These are phyloP conservation scores for Umimayanthus chanpuru DNA, from an alignment of 92 coral and sea anemone genomes.

Conservation along the genomic window DNA sequence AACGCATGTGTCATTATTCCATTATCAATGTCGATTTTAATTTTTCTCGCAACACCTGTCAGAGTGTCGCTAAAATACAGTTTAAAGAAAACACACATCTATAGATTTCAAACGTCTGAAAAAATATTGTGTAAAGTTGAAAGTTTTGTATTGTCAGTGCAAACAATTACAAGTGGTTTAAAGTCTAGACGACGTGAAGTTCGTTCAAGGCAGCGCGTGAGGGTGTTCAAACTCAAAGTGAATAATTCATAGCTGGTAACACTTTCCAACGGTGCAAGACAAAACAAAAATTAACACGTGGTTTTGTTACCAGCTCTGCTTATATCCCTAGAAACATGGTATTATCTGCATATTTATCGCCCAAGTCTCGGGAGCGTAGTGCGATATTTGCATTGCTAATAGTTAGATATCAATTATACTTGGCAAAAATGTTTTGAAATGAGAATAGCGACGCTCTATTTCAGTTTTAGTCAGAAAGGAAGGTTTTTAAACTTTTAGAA, in stretches of 20 bases:
- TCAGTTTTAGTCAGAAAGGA: too few relatives aligned
- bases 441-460: too few relatives aligned
- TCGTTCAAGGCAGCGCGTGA: background rate
- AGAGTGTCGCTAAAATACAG: background rate
- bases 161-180: background rate
- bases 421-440: too few relatives aligned
- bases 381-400: too few relatives aligned
- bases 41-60: background rate
- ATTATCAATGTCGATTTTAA: background rate
- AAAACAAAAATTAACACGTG: slow-evolving; percentile 43
- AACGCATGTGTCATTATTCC: slow-evolving; percentile 20
- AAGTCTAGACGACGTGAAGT: background rate
- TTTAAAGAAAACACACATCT: background rate
- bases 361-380: too few relatives aligned
- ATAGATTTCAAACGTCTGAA: background rate
- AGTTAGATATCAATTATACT: too few relatives aligned
- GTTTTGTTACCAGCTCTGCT: slow-evolving; percentile 10
- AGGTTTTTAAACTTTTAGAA: too few relatives aligned
- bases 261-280: slow-evolving; percentile 24
- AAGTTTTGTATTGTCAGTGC: background rate
- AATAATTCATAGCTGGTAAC: slow-evolving; percentile 7
- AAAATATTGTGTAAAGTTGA: background rate
- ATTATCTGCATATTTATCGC: background rate
- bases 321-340: background rate
- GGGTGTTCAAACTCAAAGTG: background rate